Percentiles rank a stretch among this genome's conserved stretches.
Conservation (phyloP, 1,140 invertebrate genomes). For the Hermatobates lingyangjiaoensis region DNA sequence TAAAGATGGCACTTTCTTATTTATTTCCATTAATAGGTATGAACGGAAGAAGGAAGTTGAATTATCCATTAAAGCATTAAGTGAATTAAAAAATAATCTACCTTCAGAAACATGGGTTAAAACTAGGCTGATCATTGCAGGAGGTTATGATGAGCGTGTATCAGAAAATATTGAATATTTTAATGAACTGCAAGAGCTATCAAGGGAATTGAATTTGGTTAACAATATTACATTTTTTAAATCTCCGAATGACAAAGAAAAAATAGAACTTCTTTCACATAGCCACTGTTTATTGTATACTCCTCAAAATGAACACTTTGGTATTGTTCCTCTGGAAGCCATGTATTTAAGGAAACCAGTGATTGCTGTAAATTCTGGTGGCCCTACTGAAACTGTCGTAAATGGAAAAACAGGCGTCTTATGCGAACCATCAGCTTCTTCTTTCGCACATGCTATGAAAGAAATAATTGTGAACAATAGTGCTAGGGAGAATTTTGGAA, state of each 20-base stretch:
- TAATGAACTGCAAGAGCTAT: slow-evolving; percentile 48
- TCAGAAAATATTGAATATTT: slow-evolving; percentile 79
- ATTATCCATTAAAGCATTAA: slow-evolving; percentile 64
- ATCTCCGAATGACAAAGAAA: slow-evolving; percentile 69
- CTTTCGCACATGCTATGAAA: slow-evolving; percentile 63
- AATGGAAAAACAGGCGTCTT: slow-evolving; percentile 80
- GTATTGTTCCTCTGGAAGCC: slow-evolving; percentile 96
- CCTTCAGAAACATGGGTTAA: slow-evolving; percentile 33
- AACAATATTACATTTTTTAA: slow-evolving; percentile 66
- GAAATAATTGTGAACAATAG: slow-evolving; percentile 26
- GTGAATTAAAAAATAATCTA: slow-evolving; percentile 36
- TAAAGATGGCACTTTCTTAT: slow-evolving; percentile 38
- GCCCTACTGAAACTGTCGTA: slow-evolving; percentile 82
- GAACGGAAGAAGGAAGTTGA: slow-evolving; percentile 90
- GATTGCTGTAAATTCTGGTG: slow-evolving; percentile 86
- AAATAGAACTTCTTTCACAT: slow-evolving; percentile 54
- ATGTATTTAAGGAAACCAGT: slow-evolving; percentile 90
- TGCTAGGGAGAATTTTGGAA: slow-evolving; percentile 38
- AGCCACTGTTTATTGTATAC: slow-evolving; percentile 80
- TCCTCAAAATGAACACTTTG: slow-evolving; percentile 94
- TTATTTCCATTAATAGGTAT: slow-evolving; percentile 92
- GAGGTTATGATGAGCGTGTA: slow-evolving; percentile 85
- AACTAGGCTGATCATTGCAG: slow-evolving; percentile 80
- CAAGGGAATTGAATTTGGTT: slow-evolving; percentile 40
- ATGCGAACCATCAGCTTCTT: slow-evolving; percentile 40